Evolutionary conservation across 2,797 vertebrate species (phyloP), one percentile per base, ranked within the genome.

Genomic region (Otolemur crassicaudatus): DNA sequence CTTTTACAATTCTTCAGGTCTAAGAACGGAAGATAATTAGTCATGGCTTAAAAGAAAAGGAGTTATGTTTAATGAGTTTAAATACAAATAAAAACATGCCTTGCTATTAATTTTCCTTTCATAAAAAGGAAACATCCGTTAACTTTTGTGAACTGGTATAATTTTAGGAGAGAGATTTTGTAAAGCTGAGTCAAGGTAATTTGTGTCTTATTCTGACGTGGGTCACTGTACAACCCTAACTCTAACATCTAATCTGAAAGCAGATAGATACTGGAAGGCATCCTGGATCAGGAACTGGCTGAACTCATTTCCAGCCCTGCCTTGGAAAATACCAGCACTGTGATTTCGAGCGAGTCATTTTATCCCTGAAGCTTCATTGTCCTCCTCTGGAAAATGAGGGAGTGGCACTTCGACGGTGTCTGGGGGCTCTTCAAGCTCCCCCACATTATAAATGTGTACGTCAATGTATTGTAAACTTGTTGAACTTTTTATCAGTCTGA

Each of bases 341-440:
- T 92, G 83, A 87, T 72, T 94, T 91, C 92, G 67, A 89, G 87
- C 49, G 87, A 80, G 94, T 91, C 67, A 76, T 93, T 90, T 73
- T 84, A 86, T 56, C 37, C 75, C 83, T 69, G 34, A 37, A 82
- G 65, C 34, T 19, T 69, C 84, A 22, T 22, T 56, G 37, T 91
- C n/a, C 23, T 90, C 72, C 40, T 82, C 56, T 69, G 31, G 67
- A 61, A 87, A 61, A 88, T 40, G 29, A 81, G 3, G 2, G 16
- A 20, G 31, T 1, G 63, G 27, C 43, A 79, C 37, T 56, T 58
- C 79, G 43, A 43, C 80, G n/a, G 53, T 37, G 37, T 43, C 87
- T 61, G 27, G 69, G 49, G 61, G 76, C 31, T 43, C 60, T 87
- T 31, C 25, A 63, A 70, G 67, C 23, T 53, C 34, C 67, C 17